Conservation (phyloP, 1,140 invertebrate species). For the Drosophila kurseongensis region DNA sequence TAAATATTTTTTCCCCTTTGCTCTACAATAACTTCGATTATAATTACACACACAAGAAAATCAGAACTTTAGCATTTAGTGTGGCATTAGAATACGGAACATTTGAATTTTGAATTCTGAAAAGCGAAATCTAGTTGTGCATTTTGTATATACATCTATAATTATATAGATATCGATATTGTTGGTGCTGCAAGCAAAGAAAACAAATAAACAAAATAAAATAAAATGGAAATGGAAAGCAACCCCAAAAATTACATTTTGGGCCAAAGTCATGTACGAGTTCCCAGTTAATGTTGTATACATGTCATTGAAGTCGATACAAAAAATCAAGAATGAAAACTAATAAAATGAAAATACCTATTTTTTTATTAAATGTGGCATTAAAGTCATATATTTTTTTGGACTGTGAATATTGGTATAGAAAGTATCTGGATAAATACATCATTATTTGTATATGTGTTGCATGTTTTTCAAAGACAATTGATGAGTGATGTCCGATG, state of each 20-base stretch:
- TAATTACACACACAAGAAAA: conserved; percentile 46
- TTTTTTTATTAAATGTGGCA: conserved; percentile 15
- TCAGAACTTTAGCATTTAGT: conserved; percentile 70
- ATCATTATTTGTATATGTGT: no score
- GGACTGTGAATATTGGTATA: no score
- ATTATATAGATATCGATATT: conserved; percentile 61
- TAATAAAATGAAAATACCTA: conserved; percentile 32
- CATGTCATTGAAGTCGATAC: conserved; percentile 48
- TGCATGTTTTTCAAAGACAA: no score
- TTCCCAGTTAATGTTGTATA: conserved; percentile 63
- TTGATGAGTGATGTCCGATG: no score
- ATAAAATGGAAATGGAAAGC: conserved; percentile 29
- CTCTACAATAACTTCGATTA: conserved; percentile 56
- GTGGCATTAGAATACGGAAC: conserved; percentile 52
- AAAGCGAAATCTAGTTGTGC: conserved; percentile 76
- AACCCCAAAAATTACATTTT: conserved; percentile 8
- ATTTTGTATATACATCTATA: conserved; percentile 74
- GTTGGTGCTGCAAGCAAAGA: conserved; percentile 78
- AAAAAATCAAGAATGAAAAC: conserved; percentile 10
- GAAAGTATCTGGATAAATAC: no score
- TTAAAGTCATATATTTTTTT: neutral
- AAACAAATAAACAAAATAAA: conserved; percentile 45
- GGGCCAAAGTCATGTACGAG: conserved; percentile 47
- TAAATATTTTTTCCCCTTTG: conserved; percentile 61
- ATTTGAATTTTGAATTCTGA: conserved; percentile 77